A percentile compares a stretch with the other conserved stretches of the same genome.
Evolutionary conservation across 2,888 invertebrate species (phyloP).

Genomic region (Drosophila robusta): DNA sequence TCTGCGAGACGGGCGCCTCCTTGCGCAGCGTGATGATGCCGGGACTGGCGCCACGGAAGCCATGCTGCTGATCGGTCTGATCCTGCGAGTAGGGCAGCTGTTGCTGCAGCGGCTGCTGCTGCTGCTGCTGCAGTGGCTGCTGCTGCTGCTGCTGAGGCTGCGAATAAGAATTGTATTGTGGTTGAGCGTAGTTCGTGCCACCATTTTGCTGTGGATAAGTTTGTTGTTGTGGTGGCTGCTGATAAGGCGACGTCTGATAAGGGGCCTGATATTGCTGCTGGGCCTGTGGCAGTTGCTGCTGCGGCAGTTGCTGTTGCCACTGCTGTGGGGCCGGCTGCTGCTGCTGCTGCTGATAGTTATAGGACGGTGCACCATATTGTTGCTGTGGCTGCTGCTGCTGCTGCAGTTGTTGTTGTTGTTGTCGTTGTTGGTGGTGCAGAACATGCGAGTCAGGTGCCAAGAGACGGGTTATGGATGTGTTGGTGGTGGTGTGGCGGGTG

Average conservation of each 20-base stretch:
- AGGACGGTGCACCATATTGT: constrained; percentile 75
- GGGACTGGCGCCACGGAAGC: constrained; percentile 86
- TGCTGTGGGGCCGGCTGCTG: constrained; percentile 48
- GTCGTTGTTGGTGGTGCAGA: constrained; percentile 36
- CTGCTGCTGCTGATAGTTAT: constrained; percentile 62
- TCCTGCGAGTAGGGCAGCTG: constrained; percentile 73
- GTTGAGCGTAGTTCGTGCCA: constrained; percentile 77
- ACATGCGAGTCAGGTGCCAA: constrained; percentile 55
- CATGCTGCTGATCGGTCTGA: constrained; percentile 76
- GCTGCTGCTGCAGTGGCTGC: constrained; percentile 53
- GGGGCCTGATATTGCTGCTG: constrained; percentile 64
- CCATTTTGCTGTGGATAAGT: constrained; percentile 80
- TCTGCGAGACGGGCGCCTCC: constrained; percentile 91
- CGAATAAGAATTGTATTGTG: constrained; percentile 85
- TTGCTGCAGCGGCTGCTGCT: background rate
- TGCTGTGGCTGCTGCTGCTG: constrained; percentile 60
- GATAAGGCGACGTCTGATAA: constrained; percentile 66
- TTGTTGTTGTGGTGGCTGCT: constrained; percentile 70
- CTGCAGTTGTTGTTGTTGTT: constrained; percentile 33
- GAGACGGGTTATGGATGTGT: constrained; percentile 43
- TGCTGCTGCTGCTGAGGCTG: constrained; percentile 79
- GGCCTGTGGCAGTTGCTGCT: constrained; percentile 54
- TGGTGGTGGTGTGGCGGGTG: constrained; percentile 35
- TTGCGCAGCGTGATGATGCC: constrained; percentile 87
- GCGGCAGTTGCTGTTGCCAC: constrained; percentile 50